Evolutionary conservation across 2,797 vertebrate species (phyloP).

Genomic region (Prionace glauca): DNA sequence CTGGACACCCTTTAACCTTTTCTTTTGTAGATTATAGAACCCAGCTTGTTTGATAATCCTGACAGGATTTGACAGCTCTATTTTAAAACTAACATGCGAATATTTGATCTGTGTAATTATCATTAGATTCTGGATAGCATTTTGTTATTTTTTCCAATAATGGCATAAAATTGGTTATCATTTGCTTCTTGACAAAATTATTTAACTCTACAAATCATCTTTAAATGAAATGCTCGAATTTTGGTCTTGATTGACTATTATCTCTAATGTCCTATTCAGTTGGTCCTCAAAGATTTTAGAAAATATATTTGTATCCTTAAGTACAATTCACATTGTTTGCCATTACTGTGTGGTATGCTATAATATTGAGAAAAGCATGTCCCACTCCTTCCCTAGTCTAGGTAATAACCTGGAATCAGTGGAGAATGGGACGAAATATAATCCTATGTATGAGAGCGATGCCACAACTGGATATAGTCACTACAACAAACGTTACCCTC

Average conservation of each 20-base stretch:
- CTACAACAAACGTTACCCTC: constrained; percentile 72
- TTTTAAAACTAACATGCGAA: background rate
- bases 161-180: constrained; percentile 26
- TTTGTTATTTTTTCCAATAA: background rate
- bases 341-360: background rate
- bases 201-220: background rate
- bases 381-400: constrained; percentile 52
- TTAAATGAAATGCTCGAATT: background rate
- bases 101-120: background rate
- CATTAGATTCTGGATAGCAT: background rate
- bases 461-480: constrained; percentile 70
- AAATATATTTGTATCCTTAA: background rate
- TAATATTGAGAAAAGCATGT: background rate
- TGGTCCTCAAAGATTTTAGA: background rate
- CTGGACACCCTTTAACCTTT: background rate
- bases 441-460: constrained; percentile 82
- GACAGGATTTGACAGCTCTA: background rate
- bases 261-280: background rate
- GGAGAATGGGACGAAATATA: constrained; percentile 84
- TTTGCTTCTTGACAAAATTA: background rate
- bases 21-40: background rate
- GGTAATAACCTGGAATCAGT: constrained; percentile 73
- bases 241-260: background rate
- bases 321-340: background rate
- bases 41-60: background rate